Evolutionary conservation across 2,888 invertebrate genomes (phyloP).

Genomic region (Ophion costatus): DNA sequence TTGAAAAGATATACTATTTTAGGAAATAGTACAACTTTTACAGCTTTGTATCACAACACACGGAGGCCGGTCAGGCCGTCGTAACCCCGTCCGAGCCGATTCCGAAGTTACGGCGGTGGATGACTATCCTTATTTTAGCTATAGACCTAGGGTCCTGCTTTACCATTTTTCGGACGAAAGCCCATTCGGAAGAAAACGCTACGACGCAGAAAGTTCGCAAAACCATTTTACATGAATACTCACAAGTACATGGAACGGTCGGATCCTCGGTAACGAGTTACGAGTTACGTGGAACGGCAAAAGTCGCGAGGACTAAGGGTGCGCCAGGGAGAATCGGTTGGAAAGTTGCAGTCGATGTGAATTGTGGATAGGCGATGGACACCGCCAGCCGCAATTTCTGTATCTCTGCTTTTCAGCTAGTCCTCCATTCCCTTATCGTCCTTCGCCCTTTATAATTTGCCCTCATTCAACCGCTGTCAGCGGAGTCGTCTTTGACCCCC

Average conservation of each 20-base stretch:
- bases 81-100: no score
- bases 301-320: conserved; percentile 1
- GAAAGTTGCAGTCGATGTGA: conserved; percentile 72
- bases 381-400: conserved; percentile 33
- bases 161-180: neutral
- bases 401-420: conserved; percentile 24
- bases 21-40: neutral
- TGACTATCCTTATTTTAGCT: conserved; percentile 22
- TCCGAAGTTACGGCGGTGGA: neutral
- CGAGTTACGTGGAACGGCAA: conserved; percentile 19
- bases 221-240: neutral
- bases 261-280: conserved; percentile 59
- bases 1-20: no score
- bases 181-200: neutral
- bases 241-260: neutral
- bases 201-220: conserved; percentile 4
- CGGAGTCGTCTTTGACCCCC: conserved; percentile 1
- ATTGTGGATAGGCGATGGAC: conserved; percentile 66
- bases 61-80: neutral
- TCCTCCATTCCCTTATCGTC: conserved; percentile 32
- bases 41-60: neutral
- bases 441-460: conserved; percentile 29
- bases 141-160: neutral
- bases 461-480: neutral
- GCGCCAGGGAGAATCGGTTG: neutral